Evolutionary conservation across 2,797 vertebrate species (phyloP).

Genomic region (Melanogrammus aeglefinus): DNA sequence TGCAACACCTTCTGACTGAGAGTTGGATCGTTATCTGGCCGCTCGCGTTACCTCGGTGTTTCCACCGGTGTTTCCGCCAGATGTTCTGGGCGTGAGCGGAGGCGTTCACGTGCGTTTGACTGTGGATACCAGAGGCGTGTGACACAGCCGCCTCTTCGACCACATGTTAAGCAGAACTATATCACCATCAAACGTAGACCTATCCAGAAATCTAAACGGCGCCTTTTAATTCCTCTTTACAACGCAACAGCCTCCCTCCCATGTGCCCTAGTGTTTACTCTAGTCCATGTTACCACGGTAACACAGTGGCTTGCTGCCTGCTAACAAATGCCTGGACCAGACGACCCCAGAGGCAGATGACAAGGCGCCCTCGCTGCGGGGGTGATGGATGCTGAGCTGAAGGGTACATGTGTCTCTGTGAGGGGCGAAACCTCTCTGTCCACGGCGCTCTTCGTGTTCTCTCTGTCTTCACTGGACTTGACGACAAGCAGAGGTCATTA

Average conservation of each 20-base stretch:
- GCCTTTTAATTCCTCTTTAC: too few species aligned
- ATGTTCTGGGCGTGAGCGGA: neutral
- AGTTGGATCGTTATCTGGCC: neutral
- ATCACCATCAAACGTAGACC: neutral
- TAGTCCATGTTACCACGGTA: neutral
- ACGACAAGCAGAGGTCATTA: neutral
- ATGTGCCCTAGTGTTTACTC: neutral
- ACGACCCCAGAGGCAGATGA: neutral
- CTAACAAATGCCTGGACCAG: neutral
- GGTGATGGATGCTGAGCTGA: neutral
- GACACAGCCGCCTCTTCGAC: too few species aligned
- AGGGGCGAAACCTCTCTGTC: too few species aligned
- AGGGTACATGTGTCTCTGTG: too few species aligned
- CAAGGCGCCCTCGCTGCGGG: too few species aligned
- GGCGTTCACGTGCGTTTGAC: neutral
- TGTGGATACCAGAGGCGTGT: neutral
- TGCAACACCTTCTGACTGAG: neutral
- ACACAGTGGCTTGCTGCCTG: neutral
- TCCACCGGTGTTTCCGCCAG: neutral
- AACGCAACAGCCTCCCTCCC: too few species aligned
- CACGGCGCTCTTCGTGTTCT: too few species aligned
- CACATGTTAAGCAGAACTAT: too few species aligned
- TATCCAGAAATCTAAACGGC: neutral
- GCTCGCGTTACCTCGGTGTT: neutral
- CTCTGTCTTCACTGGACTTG: too few species aligned